Conservation (phyloP, 2,113 vertebrate genomes). For the Fulica atra region DNA sequence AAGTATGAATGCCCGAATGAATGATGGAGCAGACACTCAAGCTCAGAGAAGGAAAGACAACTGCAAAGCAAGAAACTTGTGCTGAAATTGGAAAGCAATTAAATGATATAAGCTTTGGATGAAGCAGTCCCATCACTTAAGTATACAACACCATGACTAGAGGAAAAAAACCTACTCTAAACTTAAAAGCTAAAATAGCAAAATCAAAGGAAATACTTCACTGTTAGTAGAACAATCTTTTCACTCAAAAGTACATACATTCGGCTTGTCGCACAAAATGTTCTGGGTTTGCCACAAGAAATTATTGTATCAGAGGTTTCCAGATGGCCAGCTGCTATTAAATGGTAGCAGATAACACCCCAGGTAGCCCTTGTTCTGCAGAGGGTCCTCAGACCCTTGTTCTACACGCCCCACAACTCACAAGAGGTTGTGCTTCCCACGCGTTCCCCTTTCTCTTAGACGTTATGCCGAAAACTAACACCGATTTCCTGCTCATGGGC, state of each 20-base stretch:
- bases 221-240: not conserved
- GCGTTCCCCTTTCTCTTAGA: not conserved
- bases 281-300: not conserved
- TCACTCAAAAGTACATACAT: not conserved
- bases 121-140: not conserved
- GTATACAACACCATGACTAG: not conserved
- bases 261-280: not conserved
- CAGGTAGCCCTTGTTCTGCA: not conserved
- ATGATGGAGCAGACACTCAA: not conserved
- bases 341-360: not conserved
- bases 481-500: not conserved
- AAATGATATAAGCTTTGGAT: not conserved
- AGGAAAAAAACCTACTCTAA: not conserved
- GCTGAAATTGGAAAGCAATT: not conserved
- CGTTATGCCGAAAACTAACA: not conserved
- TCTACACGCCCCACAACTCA: not conserved
- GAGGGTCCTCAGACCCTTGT: not conserved
- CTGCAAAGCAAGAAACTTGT: not conserved
- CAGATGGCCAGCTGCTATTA: not conserved
- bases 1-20: not conserved
- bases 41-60: not conserved
- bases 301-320: not conserved
- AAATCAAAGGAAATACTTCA: not conserved
- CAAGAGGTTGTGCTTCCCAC: not conserved
- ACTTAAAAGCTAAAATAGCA: not conserved